Evolutionary conservation across 2,113 vertebrate genomes (phyloP).

Genomic region (Piprites chloris): DNA sequence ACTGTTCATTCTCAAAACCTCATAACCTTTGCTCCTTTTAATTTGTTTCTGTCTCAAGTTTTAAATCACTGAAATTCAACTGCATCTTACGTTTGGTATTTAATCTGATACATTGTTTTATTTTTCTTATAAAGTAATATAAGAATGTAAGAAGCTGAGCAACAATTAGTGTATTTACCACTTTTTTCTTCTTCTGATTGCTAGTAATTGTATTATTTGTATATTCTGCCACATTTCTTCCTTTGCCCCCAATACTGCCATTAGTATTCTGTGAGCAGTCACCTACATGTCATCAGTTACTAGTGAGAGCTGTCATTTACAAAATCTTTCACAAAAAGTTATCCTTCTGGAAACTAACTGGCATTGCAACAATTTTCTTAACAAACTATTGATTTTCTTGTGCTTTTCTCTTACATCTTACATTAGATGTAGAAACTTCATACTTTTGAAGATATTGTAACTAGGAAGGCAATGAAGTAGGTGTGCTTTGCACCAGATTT

Average conservation of each 20-base stretch:
- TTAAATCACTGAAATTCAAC: background rate
- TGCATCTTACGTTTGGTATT: background rate
- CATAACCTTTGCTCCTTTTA: background rate
- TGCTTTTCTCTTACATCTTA: conserved; percentile 9
- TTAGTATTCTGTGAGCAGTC: background rate
- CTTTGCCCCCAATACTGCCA: background rate
- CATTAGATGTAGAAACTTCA: background rate
- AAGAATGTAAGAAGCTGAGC: background rate
- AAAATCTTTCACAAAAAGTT: background rate
- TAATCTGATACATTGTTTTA: background rate
- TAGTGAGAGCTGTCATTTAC: background rate
- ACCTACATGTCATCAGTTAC: background rate
- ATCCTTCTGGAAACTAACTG: background rate
- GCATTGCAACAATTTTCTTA: conserved; percentile 14
- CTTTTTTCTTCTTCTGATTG: background rate
- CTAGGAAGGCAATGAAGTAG: background rate
- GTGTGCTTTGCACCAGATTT: background rate
- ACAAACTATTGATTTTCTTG: background rate
- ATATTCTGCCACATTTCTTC: background rate
- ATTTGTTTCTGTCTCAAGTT: background rate
- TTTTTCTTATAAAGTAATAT: background rate
- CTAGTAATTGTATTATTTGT: background rate
- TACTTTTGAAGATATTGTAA: background rate
- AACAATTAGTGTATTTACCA: background rate
- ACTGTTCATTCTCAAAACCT: background rate